Conservation (phyloP, 2,113 vertebrate species). For the Donacobius atricapilla region DNA sequence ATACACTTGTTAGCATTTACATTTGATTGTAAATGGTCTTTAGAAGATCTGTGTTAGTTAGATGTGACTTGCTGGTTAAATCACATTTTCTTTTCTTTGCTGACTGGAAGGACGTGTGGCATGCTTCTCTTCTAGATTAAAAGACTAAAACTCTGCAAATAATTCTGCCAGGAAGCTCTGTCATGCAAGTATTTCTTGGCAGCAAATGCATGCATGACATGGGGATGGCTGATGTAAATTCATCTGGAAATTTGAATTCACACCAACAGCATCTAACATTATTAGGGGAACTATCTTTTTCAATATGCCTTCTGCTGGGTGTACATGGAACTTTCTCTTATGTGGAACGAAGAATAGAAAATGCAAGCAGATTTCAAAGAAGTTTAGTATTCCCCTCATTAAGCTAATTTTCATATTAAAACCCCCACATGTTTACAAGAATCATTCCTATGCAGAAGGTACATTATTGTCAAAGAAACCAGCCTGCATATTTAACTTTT, state of each 20-base stretch:
- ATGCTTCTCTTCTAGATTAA: not conserved
- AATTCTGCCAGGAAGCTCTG: not conserved
- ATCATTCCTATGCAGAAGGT: not conserved
- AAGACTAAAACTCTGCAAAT: not conserved
- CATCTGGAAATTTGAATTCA: not conserved
- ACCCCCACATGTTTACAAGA: not conserved
- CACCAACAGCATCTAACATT: not conserved
- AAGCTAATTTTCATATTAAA: not conserved
- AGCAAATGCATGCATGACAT: not conserved
- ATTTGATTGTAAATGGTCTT: not conserved
- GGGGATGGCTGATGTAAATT: not conserved
- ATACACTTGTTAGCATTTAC: not conserved
- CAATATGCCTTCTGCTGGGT: not conserved
- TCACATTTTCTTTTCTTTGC: not conserved
- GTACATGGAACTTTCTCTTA: not conserved
- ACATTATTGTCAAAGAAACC: not conserved
- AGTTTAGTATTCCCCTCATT: not conserved
- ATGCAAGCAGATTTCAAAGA: not conserved
- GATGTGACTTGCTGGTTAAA: not conserved
- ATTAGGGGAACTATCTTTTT: not conserved
- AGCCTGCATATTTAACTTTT: not conserved
- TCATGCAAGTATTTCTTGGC: not conserved
- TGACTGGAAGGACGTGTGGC: not conserved
- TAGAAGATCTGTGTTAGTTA: not conserved
- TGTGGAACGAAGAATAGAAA: not conserved